Evolutionary conservation across 2,113 vertebrate species (phyloP).

Genomic region (Oceanodroma tethys): DNA sequence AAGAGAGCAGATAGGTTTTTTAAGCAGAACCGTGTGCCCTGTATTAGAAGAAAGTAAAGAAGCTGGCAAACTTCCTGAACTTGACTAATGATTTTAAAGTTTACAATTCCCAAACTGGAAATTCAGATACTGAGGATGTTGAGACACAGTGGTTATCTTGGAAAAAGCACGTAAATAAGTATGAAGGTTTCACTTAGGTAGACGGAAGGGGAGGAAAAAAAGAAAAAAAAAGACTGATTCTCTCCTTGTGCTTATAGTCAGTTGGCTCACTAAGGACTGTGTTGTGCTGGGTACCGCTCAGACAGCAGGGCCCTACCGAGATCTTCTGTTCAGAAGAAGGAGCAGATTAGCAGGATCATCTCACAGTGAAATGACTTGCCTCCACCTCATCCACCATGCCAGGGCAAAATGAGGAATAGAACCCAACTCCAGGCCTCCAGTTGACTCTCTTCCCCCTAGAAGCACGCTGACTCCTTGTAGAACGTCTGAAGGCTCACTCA

Average conservation of each 20-base stretch:
- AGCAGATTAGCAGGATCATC: background rate
- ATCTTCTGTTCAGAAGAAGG: background rate
- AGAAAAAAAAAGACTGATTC: background rate
- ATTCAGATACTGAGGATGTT: background rate
- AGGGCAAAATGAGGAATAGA: background rate
- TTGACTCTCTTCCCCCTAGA: background rate
- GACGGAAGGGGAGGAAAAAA: background rate
- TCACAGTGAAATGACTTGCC: background rate
- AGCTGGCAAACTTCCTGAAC: conserved; percentile 9
- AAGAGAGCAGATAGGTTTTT: conserved; percentile 61
- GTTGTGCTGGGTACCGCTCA: background rate
- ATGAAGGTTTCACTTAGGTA: background rate
- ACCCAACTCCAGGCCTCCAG: background rate
- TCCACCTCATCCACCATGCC: fast-evolving
- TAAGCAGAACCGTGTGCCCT: conserved; percentile 33
- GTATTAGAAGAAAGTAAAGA: conserved; percentile 17
- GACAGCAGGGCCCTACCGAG: fast-evolving
- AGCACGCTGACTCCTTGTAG: fast-evolving
- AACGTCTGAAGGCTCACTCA: background rate
- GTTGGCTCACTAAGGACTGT: background rate
- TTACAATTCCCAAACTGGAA: background rate
- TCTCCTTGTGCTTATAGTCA: background rate
- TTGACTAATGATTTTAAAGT: background rate
- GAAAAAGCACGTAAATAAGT: background rate
- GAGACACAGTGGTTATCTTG: background rate